Percentiles rank a stretch among this genome's conserved stretches.
Evolutionary conservation across 2,888 invertebrate species (phyloP).

Genomic region (Ctenicera cuprea): DNA sequence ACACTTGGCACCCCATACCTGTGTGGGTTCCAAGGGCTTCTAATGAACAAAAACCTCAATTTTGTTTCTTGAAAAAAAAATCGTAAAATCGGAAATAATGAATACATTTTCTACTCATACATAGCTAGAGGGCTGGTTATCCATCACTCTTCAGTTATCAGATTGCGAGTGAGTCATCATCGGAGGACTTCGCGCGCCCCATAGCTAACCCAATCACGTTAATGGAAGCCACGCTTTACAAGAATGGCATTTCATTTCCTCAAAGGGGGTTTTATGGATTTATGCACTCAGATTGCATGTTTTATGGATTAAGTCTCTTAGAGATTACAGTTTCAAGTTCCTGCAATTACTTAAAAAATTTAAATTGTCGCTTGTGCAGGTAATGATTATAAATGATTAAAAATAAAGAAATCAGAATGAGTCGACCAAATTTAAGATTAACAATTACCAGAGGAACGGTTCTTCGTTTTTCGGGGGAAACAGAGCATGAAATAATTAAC

Average conservation of each 20-base stretch:
- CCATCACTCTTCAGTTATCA: constrained; percentile 35
- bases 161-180: constrained; percentile 46
- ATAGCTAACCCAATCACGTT: constrained; percentile 60
- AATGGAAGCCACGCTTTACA: constrained; percentile 63
- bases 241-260: constrained; percentile 62
- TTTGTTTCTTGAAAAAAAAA: too few species aligned
- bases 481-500: constrained; percentile 29
- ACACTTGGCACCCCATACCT: too few species aligned
- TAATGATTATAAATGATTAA: constrained; percentile 6
- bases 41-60: too few species aligned
- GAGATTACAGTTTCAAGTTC: constrained; percentile 1
- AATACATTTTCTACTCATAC: not conserved
- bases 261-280: constrained; percentile 43
- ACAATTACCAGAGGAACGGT: constrained; percentile 23
- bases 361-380: constrained; percentile 2
- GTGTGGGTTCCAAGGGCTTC: too few species aligned
- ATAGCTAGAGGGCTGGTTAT: not conserved
- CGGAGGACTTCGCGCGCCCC: constrained; percentile 24
- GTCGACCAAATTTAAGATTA: constrained; percentile 14
- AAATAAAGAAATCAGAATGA: constrained; percentile 3
- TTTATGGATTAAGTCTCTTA: constrained; percentile 33
- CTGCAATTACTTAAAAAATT: not conserved
- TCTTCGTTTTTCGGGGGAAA: constrained; percentile 21
- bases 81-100: too few species aligned
- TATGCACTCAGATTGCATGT: constrained; percentile 46